Base-by-base conservation (phyloP, 1,140 invertebrate species). In the Saccostrea cuccullata region DNA sequence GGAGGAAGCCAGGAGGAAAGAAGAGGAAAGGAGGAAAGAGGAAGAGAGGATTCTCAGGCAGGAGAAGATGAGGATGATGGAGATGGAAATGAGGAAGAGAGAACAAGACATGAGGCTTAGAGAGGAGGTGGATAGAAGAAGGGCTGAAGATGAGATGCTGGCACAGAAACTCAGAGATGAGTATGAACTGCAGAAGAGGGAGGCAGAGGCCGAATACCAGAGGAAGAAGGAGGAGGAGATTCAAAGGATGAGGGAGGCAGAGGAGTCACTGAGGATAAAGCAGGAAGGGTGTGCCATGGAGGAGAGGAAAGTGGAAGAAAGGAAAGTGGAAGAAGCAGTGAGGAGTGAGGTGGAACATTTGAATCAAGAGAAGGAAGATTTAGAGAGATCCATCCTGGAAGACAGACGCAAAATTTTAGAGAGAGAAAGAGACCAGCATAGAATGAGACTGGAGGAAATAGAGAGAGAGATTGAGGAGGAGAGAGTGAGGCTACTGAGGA, bases 401-500 rank as follows among this genome's bases (percentile, higher is more conserved):
- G 84, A 87, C 55, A 55, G 56, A 82, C 84, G 88, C 30, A 60
- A 30, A 60, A 82, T 40, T 5, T 82, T 90, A 70, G 85, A 85
- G 58, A 87, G 60, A 56, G 83, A 89, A 86, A 88, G 84, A 67
- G 64, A 87, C 23, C 77, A 64, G 55, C 82, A 89, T 47, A 55
- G 64, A 85, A 64, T 55, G 15, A 58, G 83, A 20, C 60, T 87
- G 20, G 67, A 87, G 15, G 88, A 89, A 84, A 87, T 87, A 15
- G 86, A 89, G 77, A 70, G 70, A 23, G 73, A 86, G 70, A 40
- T 86, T 56, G 40, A 86, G n/a, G 77, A n/a, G 9, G 26, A 55
- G 70, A 88, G 70, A 84, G 67, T 87, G 67, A 88, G 90, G 30
- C 86, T 93, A 58, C 84, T 94, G 88, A 91, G 73, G 36, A 90